Conservation (phyloP, 2,888 invertebrate species). For the Pteria penguin region DNA sequence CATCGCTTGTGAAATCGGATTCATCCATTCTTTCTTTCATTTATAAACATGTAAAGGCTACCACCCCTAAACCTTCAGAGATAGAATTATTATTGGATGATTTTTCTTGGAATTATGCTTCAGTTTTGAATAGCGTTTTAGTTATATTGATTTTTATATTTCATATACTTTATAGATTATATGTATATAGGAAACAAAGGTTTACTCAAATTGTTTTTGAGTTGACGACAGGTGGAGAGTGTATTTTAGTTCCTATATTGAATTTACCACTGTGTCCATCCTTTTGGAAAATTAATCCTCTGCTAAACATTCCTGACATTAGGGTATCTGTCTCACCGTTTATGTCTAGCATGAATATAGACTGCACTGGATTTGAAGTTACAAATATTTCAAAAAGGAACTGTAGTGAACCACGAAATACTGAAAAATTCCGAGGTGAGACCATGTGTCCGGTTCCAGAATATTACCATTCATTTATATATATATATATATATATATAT, state of each 20-base stretch:
- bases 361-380: not conserved
- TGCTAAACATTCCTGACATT: not conserved
- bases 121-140: not conserved
- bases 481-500: no score
- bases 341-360: not conserved
- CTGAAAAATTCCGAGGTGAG: no score
- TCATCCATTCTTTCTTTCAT: slow-evolving; percentile 9
- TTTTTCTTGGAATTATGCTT: no score
- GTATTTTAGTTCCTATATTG: slow-evolving; percentile 1
- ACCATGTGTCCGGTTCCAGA: no score
- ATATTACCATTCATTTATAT: slow-evolving; percentile 1
- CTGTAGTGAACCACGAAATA: no score
- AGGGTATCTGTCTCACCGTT: not conserved
- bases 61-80: no score
- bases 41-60: not conserved
- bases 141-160: not conserved
- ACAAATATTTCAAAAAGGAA: no score
- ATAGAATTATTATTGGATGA: no score
- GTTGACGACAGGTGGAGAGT: not conserved
- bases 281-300: slow-evolving; percentile 3
- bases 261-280: slow-evolving; percentile 9
- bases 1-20: not conserved
- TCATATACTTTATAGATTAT: not conserved
- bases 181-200: not conserved
- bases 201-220: not conserved